phyloP scores from a whole-genome alignment of 2,797 vertebrate species.

The Podarcis siculus region DNA sequence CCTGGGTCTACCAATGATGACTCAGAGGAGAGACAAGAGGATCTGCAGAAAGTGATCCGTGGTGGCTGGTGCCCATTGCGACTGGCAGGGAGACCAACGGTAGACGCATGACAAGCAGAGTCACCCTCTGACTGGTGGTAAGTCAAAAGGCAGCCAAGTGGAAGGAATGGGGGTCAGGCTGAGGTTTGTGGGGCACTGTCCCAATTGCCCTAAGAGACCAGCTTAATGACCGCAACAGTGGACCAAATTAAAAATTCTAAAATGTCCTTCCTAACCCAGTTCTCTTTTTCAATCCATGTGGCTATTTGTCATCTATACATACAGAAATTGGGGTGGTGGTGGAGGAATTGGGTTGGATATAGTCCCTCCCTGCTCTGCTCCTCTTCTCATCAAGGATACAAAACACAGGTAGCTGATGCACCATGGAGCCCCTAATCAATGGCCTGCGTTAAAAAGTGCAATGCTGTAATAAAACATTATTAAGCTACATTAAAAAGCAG shows the following conservation, averaged over 20 bases:
- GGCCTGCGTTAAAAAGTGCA: slow-evolving; percentile 6
- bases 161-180: too few species aligned
- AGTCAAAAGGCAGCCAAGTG: too few species aligned
- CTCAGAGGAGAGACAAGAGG: neutral
- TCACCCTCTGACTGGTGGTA: too few species aligned
- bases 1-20: neutral
- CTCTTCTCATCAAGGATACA: neutral
- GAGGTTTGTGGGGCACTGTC: too few species aligned
- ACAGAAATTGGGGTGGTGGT: neutral
- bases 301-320: neutral
- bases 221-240: neutral
- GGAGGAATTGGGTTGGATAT: neutral
- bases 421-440: neutral
- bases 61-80: too few species aligned
- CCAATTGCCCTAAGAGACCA: too few species aligned
- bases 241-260: neutral
- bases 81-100: too few species aligned
- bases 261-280: neutral
- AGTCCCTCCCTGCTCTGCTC: neutral
- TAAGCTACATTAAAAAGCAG: neutral
- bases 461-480: slow-evolving; percentile 1
- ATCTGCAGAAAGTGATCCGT: neutral
- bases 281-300: neutral
- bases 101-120: too few species aligned
- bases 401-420: neutral